Evolutionary conservation across 2,888 invertebrate genomes (phyloP).

Genomic region (Chloromyia formosa): DNA sequence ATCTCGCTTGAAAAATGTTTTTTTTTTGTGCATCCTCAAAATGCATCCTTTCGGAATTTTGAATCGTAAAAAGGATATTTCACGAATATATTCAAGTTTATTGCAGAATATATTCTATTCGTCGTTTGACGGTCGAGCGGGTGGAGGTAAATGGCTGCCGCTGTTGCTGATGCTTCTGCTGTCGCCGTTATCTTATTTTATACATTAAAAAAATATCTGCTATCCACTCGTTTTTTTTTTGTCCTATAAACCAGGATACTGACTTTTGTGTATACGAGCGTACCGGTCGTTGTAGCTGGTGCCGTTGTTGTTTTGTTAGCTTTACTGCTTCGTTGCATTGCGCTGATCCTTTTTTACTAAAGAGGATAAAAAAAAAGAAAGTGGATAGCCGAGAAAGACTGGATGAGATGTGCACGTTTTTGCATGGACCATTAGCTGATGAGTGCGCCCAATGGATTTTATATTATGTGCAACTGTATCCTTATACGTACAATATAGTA

Average conservation of each 20-base stretch:
- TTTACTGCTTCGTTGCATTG: constrained; percentile 36
- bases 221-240: constrained; percentile 15
- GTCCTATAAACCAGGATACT: constrained; percentile 17
- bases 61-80: constrained; percentile 46
- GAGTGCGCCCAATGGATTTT: constrained; percentile 50
- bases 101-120: constrained; percentile 32
- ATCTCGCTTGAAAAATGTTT: constrained; percentile 32
- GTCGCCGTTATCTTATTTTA: constrained; percentile 45
- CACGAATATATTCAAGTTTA: constrained; percentile 42
- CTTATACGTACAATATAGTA: not conserved
- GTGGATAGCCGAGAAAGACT: constrained; percentile 25
- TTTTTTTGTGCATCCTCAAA: constrained; percentile 48
- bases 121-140: constrained; percentile 29
- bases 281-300: constrained; percentile 22
- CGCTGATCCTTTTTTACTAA: constrained; percentile 18
- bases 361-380: constrained; percentile 26
- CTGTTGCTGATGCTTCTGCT: no score
- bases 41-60: constrained; percentile 48
- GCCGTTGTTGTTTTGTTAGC: constrained; percentile 40
- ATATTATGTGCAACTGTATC: not conserved
- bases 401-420: constrained; percentile 38
- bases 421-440: constrained; percentile 51
- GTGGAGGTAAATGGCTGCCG: constrained; percentile 45
- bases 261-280: constrained; percentile 43
- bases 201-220: constrained; percentile 36